Evolutionary conservation across 1,140 invertebrate genomes (phyloP).

Genomic region (Zaprionus camerounensis): DNA sequence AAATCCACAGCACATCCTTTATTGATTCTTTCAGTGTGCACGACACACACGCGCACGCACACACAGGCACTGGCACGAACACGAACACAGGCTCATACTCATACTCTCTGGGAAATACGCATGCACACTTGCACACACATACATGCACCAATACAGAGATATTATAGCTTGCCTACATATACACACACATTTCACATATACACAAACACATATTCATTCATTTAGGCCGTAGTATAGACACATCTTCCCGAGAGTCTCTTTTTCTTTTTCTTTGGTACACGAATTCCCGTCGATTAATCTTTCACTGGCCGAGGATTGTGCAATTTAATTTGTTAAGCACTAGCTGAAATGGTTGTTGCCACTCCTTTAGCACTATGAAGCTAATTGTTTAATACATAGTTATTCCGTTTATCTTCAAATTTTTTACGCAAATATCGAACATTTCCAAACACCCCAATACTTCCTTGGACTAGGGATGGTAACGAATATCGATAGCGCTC

Average conservation of each 20-base stretch:
- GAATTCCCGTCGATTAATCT: slow-evolving; percentile 5
- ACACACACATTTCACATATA: slow-evolving; percentile 50
- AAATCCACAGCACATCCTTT: slow-evolving; percentile 77
- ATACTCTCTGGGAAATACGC: slow-evolving; percentile 44
- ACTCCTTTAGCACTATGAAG: slow-evolving; percentile 30
- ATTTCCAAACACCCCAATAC: slow-evolving; percentile 69
- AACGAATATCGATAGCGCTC: slow-evolving; percentile 4
- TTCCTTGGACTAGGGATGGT: slow-evolving; percentile 44
- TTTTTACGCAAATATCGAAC: slow-evolving; percentile 70
- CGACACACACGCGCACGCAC: slow-evolving; percentile 50
- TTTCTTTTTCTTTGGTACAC: slow-evolving; percentile 47
- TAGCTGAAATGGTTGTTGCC: slow-evolving; percentile 22
- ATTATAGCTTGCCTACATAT: slow-evolving; percentile 44
- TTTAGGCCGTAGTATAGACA: slow-evolving; percentile 66
- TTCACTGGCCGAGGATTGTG: slow-evolving; percentile 2
- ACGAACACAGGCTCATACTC: slow-evolving; percentile 36
- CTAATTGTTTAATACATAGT: slow-evolving; percentile 46
- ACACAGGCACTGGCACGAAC: slow-evolving; percentile 19
- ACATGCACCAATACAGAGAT: slow-evolving; percentile 21
- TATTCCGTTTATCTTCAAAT: slow-evolving; percentile 41
- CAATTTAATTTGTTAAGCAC: slow-evolving; percentile 22
- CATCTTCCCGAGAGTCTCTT: slow-evolving; percentile 53
- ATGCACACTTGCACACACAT: slow-evolving; percentile 53
- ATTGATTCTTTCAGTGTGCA: slow-evolving; percentile 81
- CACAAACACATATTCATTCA: slow-evolving; percentile 54